phyloP scores from a whole-genome alignment of 1,140 invertebrate genomes.

The Euwallacea similis region DNA sequence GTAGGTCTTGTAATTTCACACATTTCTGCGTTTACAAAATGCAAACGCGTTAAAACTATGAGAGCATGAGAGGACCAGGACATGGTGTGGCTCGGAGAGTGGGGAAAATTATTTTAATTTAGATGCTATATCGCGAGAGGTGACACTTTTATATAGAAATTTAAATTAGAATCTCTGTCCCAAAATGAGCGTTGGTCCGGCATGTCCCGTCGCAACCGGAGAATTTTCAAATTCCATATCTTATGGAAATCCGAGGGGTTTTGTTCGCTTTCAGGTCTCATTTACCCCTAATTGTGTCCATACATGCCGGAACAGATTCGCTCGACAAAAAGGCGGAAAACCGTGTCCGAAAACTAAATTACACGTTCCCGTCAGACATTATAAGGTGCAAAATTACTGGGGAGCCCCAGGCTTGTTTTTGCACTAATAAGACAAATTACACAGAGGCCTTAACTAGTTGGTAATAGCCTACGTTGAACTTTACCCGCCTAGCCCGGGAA shows the following conservation, averaged over 20 bases:
- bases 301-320: too few species aligned
- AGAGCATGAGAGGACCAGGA: not conserved
- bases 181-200: slow-evolving; percentile 4
- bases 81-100: not conserved
- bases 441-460: slow-evolving; percentile 24
- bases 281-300: slow-evolving; percentile 1
- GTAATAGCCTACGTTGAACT: slow-evolving; percentile 28
- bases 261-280: not conserved
- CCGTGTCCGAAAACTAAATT: slow-evolving; percentile 4
- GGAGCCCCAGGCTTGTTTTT: slow-evolving; percentile 10
- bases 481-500: slow-evolving; percentile 13
- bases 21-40: slow-evolving; percentile 19
- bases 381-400: slow-evolving; percentile 17
- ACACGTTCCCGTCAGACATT: not conserved
- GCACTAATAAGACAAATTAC: slow-evolving; percentile 31
- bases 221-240: slow-evolving; percentile 11
- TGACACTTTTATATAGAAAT: slow-evolving; percentile 23
- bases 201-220: not conserved
- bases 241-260: not conserved
- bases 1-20: slow-evolving; percentile 19
- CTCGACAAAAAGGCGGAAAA: not conserved
- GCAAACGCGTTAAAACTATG: slow-evolving; percentile 13
- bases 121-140: slow-evolving; percentile 2
- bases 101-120: slow-evolving; percentile 22
- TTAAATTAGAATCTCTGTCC: slow-evolving; percentile 17